Conservation (phyloP, 2,888 invertebrate species). For the Syrista parreyssii region DNA sequence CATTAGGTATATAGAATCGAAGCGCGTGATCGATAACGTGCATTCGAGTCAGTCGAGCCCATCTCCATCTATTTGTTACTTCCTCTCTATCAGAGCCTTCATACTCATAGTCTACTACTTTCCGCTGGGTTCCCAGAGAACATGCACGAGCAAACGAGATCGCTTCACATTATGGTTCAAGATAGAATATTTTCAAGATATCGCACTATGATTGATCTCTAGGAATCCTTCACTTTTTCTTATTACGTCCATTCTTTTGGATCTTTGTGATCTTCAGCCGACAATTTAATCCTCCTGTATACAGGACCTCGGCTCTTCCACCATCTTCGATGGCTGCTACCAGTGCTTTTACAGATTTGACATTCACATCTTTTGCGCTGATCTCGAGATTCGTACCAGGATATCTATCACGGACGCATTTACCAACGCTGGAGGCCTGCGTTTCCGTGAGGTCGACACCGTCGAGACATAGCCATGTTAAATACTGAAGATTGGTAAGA, state of each 20-base stretch:
- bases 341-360: slow-evolving; percentile 58
- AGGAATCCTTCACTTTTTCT: slow-evolving; percentile 43
- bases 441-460: slow-evolving; percentile 57
- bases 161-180: background rate
- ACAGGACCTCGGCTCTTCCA: slow-evolving; percentile 59
- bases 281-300: slow-evolving; percentile 59
- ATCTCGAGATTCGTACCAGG: slow-evolving; percentile 59
- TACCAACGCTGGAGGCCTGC: slow-evolving; percentile 59
- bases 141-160: background rate
- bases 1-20: background rate
- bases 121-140: background rate
- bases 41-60: background rate
- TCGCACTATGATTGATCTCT: background rate
- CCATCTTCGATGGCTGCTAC: slow-evolving; percentile 61
- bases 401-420: slow-evolving; percentile 61
- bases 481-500: slow-evolving; percentile 55
- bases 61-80: background rate
- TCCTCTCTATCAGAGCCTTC: background rate
- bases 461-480: slow-evolving; percentile 62
- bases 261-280: slow-evolving; percentile 53
- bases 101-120: background rate
- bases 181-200: background rate
- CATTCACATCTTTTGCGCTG: slow-evolving; percentile 61
- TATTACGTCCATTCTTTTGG: slow-evolving; percentile 49
- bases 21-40: background rate